Evolutionary conservation across 1,140 invertebrate species (phyloP).

Genomic region (Heliothis subflexa): DNA sequence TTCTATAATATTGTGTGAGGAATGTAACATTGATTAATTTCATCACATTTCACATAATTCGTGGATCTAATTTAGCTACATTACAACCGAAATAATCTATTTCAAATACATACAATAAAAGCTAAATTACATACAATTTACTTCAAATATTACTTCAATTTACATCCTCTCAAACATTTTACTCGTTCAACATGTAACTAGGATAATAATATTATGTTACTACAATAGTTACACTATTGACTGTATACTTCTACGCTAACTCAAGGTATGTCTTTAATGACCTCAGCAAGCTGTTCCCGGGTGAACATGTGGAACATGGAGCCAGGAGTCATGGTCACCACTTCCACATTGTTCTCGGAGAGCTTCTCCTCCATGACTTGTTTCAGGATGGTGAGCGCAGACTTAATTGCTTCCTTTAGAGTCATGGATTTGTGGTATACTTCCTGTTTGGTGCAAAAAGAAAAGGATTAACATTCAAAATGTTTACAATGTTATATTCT

Average conservation of each 20-base stretch:
- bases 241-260: slow-evolving; percentile 20
- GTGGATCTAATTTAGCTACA: background rate
- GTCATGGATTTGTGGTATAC: slow-evolving; percentile 94
- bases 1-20: background rate
- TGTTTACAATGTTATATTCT: too few relatives aligned
- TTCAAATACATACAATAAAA: background rate
- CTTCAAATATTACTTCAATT: slow-evolving; percentile 73
- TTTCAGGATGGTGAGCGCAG: slow-evolving; percentile 97
- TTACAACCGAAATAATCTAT: background rate
- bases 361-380: slow-evolving; percentile 99
- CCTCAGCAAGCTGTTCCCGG: slow-evolving; percentile 96
- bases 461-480: too few relatives aligned
- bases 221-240: background rate
- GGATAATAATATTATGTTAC: background rate
- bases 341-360: slow-evolving; percentile 98
- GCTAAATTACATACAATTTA: slow-evolving; percentile 62
- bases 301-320: slow-evolving; percentile 96
- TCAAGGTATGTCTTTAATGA: slow-evolving; percentile 93
- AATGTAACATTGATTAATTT: background rate
- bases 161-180: slow-evolving; percentile 32
- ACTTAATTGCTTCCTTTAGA: slow-evolving; percentile 97
- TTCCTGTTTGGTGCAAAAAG: slow-evolving; percentile 86
- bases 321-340: slow-evolving; percentile 95
- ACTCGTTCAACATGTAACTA: slow-evolving; percentile 6
- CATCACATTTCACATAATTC: too few relatives aligned